Conservation (phyloP, 2,888 invertebrate species). For the Neria commutata region DNA sequence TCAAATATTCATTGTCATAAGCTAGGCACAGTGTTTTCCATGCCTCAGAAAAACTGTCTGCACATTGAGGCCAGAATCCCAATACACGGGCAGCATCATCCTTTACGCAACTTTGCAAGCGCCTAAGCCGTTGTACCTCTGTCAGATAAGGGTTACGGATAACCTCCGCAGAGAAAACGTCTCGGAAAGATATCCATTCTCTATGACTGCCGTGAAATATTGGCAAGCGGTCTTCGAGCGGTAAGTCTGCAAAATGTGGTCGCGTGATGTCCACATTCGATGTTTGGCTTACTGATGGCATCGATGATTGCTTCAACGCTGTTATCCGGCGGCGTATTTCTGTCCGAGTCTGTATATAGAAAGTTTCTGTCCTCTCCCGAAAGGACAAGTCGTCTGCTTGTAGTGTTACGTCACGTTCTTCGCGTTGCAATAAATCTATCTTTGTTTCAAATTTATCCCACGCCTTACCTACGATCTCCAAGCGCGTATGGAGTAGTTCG, state of each 20-base stretch:
- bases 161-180: slow-evolving; percentile 10
- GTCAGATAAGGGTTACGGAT: slow-evolving; percentile 10
- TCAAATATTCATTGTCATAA: background rate
- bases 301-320: slow-evolving; percentile 1
- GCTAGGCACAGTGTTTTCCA: background rate
- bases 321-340: slow-evolving; percentile 9
- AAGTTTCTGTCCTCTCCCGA: slow-evolving; percentile 4
- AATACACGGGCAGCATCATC: background rate
- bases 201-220: slow-evolving; percentile 14
- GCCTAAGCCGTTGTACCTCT: background rate
- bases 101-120: slow-evolving; percentile 1
- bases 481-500: no score
- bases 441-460: no score
- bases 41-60: background rate
- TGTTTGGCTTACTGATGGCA: background rate
- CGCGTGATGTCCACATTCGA: background rate
- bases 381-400: background rate
- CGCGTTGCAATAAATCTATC: no score
- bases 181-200: slow-evolving; percentile 15
- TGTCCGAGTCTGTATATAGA: slow-evolving; percentile 4
- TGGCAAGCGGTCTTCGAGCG: slow-evolving; percentile 13
- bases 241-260: slow-evolving; percentile 9
- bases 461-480: no score
- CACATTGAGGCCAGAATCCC: slow-evolving; percentile 1
- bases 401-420: no score